phyloP scores from a whole-genome alignment of 2,888 invertebrate species.

The Mayetiola destructor region DNA sequence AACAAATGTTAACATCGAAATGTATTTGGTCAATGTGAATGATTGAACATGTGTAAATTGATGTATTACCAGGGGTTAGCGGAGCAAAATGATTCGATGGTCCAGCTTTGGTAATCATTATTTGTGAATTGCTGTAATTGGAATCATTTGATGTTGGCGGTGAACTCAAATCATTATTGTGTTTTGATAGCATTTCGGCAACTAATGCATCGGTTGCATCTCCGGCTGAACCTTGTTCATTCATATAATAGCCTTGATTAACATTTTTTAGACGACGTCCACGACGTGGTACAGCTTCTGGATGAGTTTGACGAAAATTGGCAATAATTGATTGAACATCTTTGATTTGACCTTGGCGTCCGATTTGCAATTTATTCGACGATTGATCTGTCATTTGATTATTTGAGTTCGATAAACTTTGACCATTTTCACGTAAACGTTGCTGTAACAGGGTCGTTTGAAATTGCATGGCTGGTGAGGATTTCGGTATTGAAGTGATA shows the following conservation, averaged over 20 bases:
- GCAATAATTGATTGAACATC: conserved; percentile 72
- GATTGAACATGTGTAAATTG: neutral
- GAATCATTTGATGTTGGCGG: conserved; percentile 40
- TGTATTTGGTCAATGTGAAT: neutral
- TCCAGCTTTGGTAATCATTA: conserved; percentile 37
- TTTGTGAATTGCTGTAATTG: conserved; percentile 37
- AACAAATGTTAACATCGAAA: neutral
- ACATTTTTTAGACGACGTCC: conserved; percentile 45
- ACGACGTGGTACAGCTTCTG: conserved; percentile 54
- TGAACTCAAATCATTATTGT: conserved; percentile 19
- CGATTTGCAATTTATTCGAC: conserved; percentile 27
- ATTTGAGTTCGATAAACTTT: conserved; percentile 20
- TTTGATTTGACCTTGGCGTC: conserved; percentile 60
- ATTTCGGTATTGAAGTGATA: conserved; percentile 17
- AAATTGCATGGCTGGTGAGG: conserved; percentile 13
- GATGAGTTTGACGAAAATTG: conserved; percentile 62
- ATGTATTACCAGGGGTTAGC: conserved; percentile 15
- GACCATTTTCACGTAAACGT: conserved; percentile 19
- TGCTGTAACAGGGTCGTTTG: neutral
- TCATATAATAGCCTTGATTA: conserved; percentile 32
- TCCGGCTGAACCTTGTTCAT: conserved; percentile 32
- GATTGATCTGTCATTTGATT: neutral
- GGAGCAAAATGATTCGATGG: neutral
- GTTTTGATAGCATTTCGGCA: conserved; percentile 2
- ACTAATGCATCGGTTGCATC: conserved; percentile 30